Evolutionary conservation across 2,797 vertebrate species (phyloP).

Genomic region (Pangasius mekongensis): DNA sequence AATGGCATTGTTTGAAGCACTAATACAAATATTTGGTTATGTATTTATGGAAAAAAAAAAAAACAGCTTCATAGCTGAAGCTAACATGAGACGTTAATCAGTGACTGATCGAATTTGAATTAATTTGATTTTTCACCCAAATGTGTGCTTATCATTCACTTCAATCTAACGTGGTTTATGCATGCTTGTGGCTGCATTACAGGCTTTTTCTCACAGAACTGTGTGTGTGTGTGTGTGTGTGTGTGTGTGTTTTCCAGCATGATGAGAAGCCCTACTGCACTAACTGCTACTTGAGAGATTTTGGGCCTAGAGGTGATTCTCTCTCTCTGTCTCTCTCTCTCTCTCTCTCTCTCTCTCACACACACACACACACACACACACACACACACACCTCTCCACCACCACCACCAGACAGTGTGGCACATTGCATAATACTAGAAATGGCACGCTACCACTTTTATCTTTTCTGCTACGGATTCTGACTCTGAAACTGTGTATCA

Average conservation of each 20-base stretch:
- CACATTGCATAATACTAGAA: neutral
- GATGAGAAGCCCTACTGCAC: slow-evolving; percentile 83
- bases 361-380: neutral
- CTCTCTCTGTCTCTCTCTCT: neutral
- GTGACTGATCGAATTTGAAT: neutral
- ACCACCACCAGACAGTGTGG: neutral
- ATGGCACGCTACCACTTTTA: neutral
- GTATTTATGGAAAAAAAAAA: neutral
- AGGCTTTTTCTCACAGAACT: slow-evolving; percentile 25
- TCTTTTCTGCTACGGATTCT: neutral
- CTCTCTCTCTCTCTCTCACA: neutral
- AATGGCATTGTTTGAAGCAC: neutral
- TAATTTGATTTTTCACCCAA: neutral
- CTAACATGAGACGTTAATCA: neutral
- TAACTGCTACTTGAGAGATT: slow-evolving; percentile 79
- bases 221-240: slow-evolving; percentile 66
- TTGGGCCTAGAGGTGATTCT: slow-evolving; percentile 78
- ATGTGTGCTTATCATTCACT: neutral
- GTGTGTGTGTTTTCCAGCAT: slow-evolving; percentile 75
- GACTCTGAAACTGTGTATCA: neutral
- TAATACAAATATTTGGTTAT: neutral
- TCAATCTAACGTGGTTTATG: neutral
- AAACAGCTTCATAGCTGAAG: too few relatives aligned
- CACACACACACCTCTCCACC: neutral
- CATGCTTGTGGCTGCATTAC: neutral